These are phyloP conservation scores for Eupithecia dodoneata DNA, from an alignment of 2,888 invertebrate species.

Conservation along the genomic window DNA sequence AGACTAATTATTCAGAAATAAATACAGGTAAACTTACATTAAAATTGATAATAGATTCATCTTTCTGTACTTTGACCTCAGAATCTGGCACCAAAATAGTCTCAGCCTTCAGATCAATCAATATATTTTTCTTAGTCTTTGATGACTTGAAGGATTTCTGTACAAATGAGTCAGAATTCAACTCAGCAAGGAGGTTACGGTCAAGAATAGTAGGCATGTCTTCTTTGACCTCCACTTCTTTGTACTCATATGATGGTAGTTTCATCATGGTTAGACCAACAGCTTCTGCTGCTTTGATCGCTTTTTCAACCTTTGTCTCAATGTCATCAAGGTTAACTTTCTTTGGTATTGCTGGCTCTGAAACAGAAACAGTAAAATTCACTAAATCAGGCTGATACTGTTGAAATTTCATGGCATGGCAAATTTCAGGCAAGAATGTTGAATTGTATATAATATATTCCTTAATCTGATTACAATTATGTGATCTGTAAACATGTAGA, in stretches of 20 bases:
- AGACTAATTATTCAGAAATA: background rate
- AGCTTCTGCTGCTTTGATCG: slow-evolving; percentile 80
- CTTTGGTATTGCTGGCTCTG: slow-evolving; percentile 60
- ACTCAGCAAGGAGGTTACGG: slow-evolving; percentile 86
- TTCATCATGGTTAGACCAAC: slow-evolving; percentile 80
- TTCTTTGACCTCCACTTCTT: slow-evolving; percentile 76
- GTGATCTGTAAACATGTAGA: background rate
- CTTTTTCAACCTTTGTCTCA: slow-evolving; percentile 75
- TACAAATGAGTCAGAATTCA: slow-evolving; percentile 88
- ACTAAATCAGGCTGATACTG: background rate
- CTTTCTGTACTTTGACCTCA: slow-evolving; percentile 74
- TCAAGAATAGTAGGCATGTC: slow-evolving; percentile 83
- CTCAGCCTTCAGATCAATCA: slow-evolving; percentile 89
- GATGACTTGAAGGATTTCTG: slow-evolving; percentile 85
- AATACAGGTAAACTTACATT: slow-evolving; percentile 77
- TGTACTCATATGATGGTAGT: slow-evolving; percentile 79
- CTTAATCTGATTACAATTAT: background rate
- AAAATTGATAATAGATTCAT: slow-evolving; percentile 87
- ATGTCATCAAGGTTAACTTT: slow-evolving; percentile 71
- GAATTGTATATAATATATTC: background rate
- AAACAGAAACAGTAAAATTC: slow-evolving; percentile 39
- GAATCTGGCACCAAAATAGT: slow-evolving; percentile 87
- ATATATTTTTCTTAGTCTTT: slow-evolving; percentile 87
- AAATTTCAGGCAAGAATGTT: background rate
- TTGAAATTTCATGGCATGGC: background rate